Base-by-base conservation (phyloP, 2,888 invertebrate species). In the Rhamnusium bicolor region DNA sequence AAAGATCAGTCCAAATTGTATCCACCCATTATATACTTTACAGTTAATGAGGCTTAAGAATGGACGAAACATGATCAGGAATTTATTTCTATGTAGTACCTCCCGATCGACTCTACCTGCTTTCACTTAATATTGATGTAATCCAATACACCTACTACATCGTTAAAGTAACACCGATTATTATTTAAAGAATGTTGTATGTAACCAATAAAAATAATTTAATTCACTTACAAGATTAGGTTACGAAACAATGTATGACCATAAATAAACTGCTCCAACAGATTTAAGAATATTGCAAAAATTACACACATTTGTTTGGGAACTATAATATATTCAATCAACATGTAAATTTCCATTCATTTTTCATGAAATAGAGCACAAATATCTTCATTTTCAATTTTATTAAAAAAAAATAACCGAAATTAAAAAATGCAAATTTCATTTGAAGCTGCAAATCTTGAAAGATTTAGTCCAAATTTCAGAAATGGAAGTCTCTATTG, bases 111-210 rank as follows among this genome's bases (percentile, higher is more conserved):
- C 54, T 63, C 63, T 61, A 19, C 49, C 63, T 63, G 63, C 63
- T 63, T 63, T 63, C 63, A 63, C 63, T 63, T 63, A 63, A 63
- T 49, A 27, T 51, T 49, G 63, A 51, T 63, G 63, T 63, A 63
- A 63, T 63, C 49, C 63, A 49, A 63, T 63, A 51, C 63, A 47
- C 51, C 63, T 63, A n/a, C n/a, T n/a, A 63, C 63, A 47, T 47
- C 61, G 21, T 62, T 62, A 62, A 49, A 21, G 27, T 49, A 63
- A 49, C 29, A 49, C 62, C 27, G 8, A 5, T 14, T 63, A 27
- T 27, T 14, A 16, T 27, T 47, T 49, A 10, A 21, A 47, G 54
- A 54, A 54, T n/a, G 12, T 24, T 4, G 24, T 54, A 47, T 21
- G 24, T 49, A 46, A n/a, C n/a, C 46, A 46, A 62, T 12, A 10